Base-by-base conservation (phyloP, 2,797 vertebrate species). In the Sebastes alutus region DNA sequence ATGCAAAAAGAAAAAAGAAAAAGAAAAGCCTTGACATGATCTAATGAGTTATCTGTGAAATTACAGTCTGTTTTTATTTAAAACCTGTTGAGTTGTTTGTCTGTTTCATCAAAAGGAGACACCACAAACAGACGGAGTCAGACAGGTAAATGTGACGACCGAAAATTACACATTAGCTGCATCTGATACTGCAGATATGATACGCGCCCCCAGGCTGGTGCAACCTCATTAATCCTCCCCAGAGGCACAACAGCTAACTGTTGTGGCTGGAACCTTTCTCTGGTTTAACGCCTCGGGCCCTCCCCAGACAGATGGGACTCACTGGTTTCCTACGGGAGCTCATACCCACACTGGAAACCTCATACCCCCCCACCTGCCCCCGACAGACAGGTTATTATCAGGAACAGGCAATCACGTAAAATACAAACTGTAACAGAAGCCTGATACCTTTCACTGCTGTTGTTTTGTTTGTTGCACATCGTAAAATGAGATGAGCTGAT, bases 401-500 rank as follows among this genome's bases (percentile, higher is more conserved):
- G 38, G 42, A 18, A 46, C 60, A 72, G 66, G 30, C 75, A 49
- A 20, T 20, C 62, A 59, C 11, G 54, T 32, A 72, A 35, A 38
- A 55, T 78, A 84, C 80, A 85, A 12, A 62, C 66, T 58, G 87
- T 89, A 92, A 93, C 32, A 83, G 80, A 87, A 89, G 56, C 89
- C 88, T 78, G 52, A 58, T 81, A 75, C 83, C 84, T 89, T 93
- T 93, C 90, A 88, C 81, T 85, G 71, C 58, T 80, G 76, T 77
- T 84, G 84, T 92, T 93, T 92, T 89, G 77, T 62, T 68, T 88
- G 78, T 81, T 72, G 73, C 73, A 74, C 54, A 49, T 69, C 18
- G 87, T 92, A 94, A 94, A 32, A 38, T 83, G 89, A 95, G 77
- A 87, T 70, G 69, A 78, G 69, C 32, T 78, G 83, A 87, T 88